Base-by-base conservation (phyloP, 37 sponge, comb jelly and placozoan species). In the Bolinopsis microptera region DNA sequence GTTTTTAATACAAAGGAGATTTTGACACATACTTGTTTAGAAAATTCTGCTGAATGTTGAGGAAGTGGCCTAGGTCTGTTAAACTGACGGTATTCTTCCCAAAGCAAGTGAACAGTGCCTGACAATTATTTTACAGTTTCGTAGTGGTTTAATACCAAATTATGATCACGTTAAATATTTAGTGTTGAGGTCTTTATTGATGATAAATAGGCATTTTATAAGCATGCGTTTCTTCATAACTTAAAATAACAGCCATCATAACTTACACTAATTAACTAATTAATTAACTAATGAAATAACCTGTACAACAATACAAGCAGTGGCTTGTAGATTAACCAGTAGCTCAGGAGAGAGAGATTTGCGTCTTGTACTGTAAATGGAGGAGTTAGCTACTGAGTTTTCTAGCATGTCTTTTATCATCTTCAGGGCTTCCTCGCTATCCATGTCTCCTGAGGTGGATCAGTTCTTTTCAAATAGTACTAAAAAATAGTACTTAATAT, bases 371-470 rank as follows among this genome's bases (percentile, higher is more conserved):
- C 90, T 86, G 35, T 86, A 86, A 2, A 34, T 30, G 39, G 61
- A 39, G 22, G n/a, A n/a, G 90, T 86, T 86, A 25, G 41, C 90
- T 27, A 86, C 90, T 25, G 90, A 86, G 61, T 86, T 86, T 16
- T 86, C 35, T 16, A 86, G 61, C 90, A 86, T 86, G 27, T 86
- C 90, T 41, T 86, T 86, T 41, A 86, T 86, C 90, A 86, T 33
- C 35, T 35, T 34, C 26, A 86, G 61, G 3, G 90, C 90, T 40
- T 86, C 90, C 24, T 39, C 61, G 22, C 22, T 24, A 40, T 86
- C 61, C 61, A 86, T 28, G 32, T 86, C 90, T 2, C 90, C 90
- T 72, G 75, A n/a, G n/a, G n/a, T n/a, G n/a, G n/a, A n/a, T n/a
- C n/a, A n/a, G n/a, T 67, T 13, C 18, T 13, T 22, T 13, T 13